A percentile compares a stretch with the other conserved stretches of the same genome.
phyloP scores from a whole-genome alignment of 2,113 vertebrate species.

The Ivindomyrus marchei region DNA sequence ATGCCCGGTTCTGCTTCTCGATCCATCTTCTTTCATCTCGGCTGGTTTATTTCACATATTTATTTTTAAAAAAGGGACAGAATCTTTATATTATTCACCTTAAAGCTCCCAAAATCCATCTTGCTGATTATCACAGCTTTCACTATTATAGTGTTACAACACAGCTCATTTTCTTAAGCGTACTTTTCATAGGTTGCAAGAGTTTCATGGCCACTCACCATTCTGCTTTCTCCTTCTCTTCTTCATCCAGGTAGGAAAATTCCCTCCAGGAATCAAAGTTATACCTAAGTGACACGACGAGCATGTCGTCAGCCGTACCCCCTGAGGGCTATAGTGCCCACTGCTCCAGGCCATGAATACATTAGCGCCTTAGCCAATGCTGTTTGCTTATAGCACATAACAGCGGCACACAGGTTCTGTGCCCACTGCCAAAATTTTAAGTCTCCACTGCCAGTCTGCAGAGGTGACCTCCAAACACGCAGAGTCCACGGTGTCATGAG shows the following conservation, averaged over 20 bases:
- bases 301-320: background rate
- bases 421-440: background rate
- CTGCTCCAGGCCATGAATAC: background rate
- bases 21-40: slow-evolving; percentile 97
- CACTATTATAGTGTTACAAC: background rate
- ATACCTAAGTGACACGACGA: slow-evolving; percentile 66
- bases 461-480: background rate
- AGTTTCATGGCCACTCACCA: slow-evolving; percentile 64
- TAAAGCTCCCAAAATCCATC: background rate
- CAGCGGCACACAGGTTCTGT: background rate
- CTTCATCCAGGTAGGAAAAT: slow-evolving; percentile 97
- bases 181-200: background rate
- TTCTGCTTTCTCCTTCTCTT: slow-evolving; percentile 98
- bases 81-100: background rate
- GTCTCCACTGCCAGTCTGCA: background rate
- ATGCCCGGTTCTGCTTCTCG: slow-evolving; percentile 94
- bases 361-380: background rate
- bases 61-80: background rate
- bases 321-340: background rate
- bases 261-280: slow-evolving; percentile 99
- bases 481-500: background rate
- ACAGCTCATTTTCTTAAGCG: background rate
- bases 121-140: background rate
- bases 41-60: slow-evolving; percentile 47
- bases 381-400: background rate